Evolutionary conservation across 2,888 invertebrate genomes (phyloP), one percentile per base, ranked within the genome.

Genomic region (Drosophila barbarae): DNA sequence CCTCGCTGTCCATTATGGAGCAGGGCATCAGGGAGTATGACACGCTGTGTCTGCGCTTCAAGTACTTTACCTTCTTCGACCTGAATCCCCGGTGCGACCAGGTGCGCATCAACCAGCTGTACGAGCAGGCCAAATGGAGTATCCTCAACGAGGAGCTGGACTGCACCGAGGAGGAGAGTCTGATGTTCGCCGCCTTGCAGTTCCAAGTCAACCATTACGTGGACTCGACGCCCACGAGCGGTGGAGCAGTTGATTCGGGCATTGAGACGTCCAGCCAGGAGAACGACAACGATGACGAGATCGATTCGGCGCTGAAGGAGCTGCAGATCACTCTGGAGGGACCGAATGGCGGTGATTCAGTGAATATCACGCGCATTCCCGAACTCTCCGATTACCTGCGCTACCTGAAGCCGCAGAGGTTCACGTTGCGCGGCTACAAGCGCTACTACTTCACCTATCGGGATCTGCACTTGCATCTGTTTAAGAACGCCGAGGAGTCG

Each of bases 121-220:
- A 97, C 91, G 99, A 99, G 90, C 99, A 99, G 90, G 98, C 98
- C 61, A 97, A 97, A 89, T 99, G 99, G 99, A 94, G 97, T 86
- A 93, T 99, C 76, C 92, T 99, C 66, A 96, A 98, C 82, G 99
- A 99, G 89, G 98, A 99, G 90, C 93, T 98, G 66, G 98, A 99
- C 87, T 99, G 98, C 88, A 99, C 99, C 0, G 99, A 99, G 90
- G 99, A 99, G 89, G 99, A 99, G 90, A 97, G 98, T 93, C 92
- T 99, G 64, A 95, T 99, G 92, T 99, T 99, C 90, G 98, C 97
- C 49, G 98, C 98, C 0, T 90, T 99, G 71, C 90, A 97, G 95
- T 92, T 98, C 4, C 98, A 98, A 93, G 94, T 97, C 54, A 95
- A 95, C 87, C 91, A 97, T 38, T 97, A 97, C 89, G 87, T 84